These are phyloP conservation scores for Trichopria drosophilae DNA, from an alignment of 2,888 invertebrate genomes.

Conservation along the genomic window DNA sequence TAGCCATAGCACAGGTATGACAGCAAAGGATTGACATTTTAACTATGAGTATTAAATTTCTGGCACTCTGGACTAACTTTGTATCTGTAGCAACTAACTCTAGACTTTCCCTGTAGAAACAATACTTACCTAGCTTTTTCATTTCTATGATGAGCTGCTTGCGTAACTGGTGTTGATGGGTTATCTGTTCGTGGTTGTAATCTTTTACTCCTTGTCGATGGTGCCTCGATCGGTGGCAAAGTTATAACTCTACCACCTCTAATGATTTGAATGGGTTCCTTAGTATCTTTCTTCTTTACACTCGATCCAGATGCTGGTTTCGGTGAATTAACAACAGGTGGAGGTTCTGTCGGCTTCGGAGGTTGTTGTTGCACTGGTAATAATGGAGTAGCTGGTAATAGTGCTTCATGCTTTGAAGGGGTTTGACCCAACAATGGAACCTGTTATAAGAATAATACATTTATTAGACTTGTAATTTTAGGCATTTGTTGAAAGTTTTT, in stretches of 20 bases:
- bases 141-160: constrained; percentile 21
- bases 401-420: constrained; percentile 35
- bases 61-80: too few species aligned
- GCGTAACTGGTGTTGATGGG: too few species aligned
- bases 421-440: constrained; percentile 40
- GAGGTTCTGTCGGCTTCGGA: constrained; percentile 1
- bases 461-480: neutral
- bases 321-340: neutral
- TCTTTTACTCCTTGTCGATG: constrained; percentile 77
- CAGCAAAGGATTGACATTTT: too few species aligned
- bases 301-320: constrained; percentile 15
- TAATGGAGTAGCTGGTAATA: constrained; percentile 36
- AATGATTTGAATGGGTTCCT: constrained; percentile 73
- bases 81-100: too few species aligned
- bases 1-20: too few species aligned
- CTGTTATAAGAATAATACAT: constrained; percentile 32
- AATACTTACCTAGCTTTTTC: constrained; percentile 39
- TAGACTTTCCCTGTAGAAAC: too few species aligned
- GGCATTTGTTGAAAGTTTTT: constrained; percentile 13
- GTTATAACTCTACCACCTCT: constrained; percentile 77
- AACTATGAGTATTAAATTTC: too few species aligned
- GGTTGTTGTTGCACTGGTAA: constrained; percentile 15
- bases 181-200: constrained; percentile 47
- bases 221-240: constrained; percentile 80
- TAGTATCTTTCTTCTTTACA: constrained; percentile 54